Conservation (phyloP, 2,797 vertebrate genomes). For the Hipposideros larvatus region DNA sequence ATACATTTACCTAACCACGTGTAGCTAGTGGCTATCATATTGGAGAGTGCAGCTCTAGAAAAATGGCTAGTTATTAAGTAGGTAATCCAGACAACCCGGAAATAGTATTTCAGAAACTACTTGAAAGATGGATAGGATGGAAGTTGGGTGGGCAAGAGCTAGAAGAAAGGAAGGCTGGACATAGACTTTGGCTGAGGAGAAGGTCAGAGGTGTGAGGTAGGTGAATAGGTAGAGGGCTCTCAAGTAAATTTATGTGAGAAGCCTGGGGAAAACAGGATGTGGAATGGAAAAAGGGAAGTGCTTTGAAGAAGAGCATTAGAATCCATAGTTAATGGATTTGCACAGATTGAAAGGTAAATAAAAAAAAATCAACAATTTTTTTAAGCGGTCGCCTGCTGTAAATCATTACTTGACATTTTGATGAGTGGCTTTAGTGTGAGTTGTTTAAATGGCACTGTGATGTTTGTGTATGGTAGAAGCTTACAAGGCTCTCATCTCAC, state of each 20-base stretch:
- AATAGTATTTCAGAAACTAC: conserved; percentile 10
- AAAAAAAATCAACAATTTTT: conserved; percentile 62
- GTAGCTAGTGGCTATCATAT: neutral
- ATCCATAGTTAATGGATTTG: conserved; percentile 70
- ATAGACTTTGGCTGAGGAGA: neutral
- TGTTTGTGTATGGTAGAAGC: conserved; percentile 35
- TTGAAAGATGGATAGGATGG: neutral
- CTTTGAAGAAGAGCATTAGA: conserved; percentile 71
- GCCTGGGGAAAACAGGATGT: conserved; percentile 62
- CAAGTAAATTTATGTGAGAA: conserved; percentile 61
- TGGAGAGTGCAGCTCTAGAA: neutral
- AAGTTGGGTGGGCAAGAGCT: neutral
- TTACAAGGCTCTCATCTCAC: neutral
- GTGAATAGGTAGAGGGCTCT: conserved; percentile 24
- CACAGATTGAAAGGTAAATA: conserved; percentile 73
- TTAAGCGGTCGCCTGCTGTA: neutral
- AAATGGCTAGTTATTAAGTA: neutral
- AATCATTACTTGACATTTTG: conserved; percentile 50
- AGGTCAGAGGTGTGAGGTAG: conserved; percentile 46
- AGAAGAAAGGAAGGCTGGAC: neutral
- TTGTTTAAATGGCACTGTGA: conserved; percentile 46
- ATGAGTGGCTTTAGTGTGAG: conserved; percentile 49
- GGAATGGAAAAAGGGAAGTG: conserved; percentile 42
- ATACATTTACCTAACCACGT: neutral
- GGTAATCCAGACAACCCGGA: neutral